Evolutionary conservation across 2,888 invertebrate species (phyloP).

Genomic region (Tromatobia lineatoria): DNA sequence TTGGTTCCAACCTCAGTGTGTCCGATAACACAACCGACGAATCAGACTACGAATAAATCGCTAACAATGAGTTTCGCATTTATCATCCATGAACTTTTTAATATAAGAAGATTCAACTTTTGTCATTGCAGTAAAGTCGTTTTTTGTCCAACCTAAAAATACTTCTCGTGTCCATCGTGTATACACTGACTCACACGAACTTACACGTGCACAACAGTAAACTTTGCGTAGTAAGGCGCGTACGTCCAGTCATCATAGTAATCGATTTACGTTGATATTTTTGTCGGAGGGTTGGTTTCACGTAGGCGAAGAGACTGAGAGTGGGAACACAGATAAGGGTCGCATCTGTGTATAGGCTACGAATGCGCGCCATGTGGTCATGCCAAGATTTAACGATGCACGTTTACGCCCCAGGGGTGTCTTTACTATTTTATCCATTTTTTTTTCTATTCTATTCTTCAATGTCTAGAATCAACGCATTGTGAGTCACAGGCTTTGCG

Average conservation of each 20-base stretch:
- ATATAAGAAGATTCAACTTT: no score
- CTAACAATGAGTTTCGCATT: no score
- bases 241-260: conserved; percentile 28
- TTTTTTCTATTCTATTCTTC: conserved; percentile 17
- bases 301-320: not conserved
- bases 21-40: no score
- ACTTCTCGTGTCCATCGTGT: conserved; percentile 25
- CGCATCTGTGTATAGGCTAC: conserved; percentile 23
- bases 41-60: no score
- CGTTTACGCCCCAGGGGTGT: conserved; percentile 59
- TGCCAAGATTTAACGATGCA: conserved; percentile 63
- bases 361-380: conserved; percentile 64
- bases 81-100: no score
- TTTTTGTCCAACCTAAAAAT: not conserved
- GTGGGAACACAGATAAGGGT: conserved; percentile 26
- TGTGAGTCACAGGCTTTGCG: conserved; percentile 10
- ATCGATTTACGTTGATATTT: conserved; percentile 13
- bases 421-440: conserved; percentile 53
- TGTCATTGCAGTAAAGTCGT: no score
- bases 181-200: not conserved
- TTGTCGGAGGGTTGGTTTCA: conserved; percentile 22
- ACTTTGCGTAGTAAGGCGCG: not conserved
- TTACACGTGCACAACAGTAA: not conserved
- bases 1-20: no score
- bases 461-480: not conserved